These are phyloP conservation scores for Lordiphosa mommai DNA, from an alignment of 1,140 invertebrate species.

Conservation along the genomic window DNA sequence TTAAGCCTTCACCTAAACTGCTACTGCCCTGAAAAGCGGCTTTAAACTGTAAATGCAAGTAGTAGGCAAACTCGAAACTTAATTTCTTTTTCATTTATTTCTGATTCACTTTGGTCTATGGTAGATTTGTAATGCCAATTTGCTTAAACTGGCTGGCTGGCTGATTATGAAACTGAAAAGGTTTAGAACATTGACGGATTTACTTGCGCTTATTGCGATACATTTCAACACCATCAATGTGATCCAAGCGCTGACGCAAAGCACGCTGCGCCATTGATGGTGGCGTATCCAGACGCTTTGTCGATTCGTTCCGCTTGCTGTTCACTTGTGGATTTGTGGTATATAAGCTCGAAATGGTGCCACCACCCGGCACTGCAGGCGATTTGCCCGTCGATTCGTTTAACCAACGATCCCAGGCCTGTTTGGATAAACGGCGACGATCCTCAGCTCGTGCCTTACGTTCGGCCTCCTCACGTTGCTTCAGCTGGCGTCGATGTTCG, in stretches of 20 bases:
- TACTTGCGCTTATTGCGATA: not conserved
- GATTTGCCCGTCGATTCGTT: not conserved
- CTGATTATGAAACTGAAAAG: too few relatives aligned
- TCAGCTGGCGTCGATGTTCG: not conserved
- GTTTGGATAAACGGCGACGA: constrained; percentile 8
- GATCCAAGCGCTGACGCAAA: constrained; percentile 8
- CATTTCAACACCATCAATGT: not conserved
- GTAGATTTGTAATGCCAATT: too few relatives aligned
- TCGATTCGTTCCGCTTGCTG: not conserved
- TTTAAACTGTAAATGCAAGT: too few relatives aligned
- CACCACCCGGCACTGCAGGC: not conserved
- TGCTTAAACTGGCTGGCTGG: too few relatives aligned
- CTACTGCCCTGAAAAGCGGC: too few relatives aligned
- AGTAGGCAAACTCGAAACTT: too few relatives aligned
- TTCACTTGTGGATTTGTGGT: not conserved
- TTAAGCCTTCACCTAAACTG: too few relatives aligned
- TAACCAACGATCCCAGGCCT: constrained; percentile 36
- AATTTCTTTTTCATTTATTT: too few relatives aligned
- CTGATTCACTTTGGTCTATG: too few relatives aligned
- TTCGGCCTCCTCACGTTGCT: not conserved
- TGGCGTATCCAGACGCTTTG: not conserved
- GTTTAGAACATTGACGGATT: too few relatives aligned
- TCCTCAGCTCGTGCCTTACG: not conserved
- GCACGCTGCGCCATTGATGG: constrained; percentile 23
- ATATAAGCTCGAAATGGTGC: too few relatives aligned